phyloP scores from a whole-genome alignment of 2,113 vertebrate genomes.

The Cephalophus harveyi region DNA sequence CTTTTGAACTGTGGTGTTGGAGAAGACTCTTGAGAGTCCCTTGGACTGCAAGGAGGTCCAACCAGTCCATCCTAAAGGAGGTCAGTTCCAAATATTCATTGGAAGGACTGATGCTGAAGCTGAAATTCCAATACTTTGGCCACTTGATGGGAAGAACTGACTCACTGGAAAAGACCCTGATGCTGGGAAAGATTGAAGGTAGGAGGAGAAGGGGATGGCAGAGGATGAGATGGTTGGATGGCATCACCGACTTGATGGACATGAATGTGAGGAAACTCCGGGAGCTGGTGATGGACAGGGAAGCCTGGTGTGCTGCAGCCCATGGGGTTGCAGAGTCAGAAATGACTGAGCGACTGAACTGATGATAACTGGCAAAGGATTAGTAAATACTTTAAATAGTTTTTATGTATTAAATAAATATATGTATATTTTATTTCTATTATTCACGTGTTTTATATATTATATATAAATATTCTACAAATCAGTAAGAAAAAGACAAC shows the following conservation, averaged over 20 bases:
- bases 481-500: background rate
- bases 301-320: background rate
- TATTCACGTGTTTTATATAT: background rate
- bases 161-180: background rate
- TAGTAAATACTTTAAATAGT: background rate
- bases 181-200: rapidly evolving
- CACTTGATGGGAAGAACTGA: background rate
- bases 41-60: background rate
- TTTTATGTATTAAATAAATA: background rate
- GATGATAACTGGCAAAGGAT: background rate
- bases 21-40: background rate
- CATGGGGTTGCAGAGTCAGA: background rate
- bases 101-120: background rate
- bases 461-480: background rate
- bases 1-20: background rate
- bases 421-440: background rate
- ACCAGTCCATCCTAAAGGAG: background rate
- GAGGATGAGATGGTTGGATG: background rate
- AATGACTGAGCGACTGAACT: rapidly evolving
- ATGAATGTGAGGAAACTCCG: background rate
- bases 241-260: background rate
- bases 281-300: background rate
- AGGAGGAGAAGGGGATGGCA: background rate
- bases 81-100: background rate
- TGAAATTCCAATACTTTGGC: background rate